Evolutionary conservation across 2,888 invertebrate genomes (phyloP), one percentile per base, ranked within the genome.

Genomic region (Acleris sparsana): DNA sequence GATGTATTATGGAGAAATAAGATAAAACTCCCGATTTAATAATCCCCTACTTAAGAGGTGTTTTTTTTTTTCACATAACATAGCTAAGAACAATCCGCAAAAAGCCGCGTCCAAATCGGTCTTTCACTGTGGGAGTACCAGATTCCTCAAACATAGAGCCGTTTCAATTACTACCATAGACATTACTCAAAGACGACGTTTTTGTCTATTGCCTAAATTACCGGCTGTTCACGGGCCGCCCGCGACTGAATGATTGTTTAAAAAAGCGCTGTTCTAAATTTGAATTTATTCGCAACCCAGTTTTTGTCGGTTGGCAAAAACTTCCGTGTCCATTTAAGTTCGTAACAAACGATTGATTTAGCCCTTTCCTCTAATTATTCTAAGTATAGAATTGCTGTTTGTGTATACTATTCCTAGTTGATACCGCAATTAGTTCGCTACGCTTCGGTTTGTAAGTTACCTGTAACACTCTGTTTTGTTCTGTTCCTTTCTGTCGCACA

Each of bases 211-310:
- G 69, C 70, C 58, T 65, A 70, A 71, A 70, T 71, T 72, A 72
- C 56, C 58, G 64, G 68, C 70, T 62, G 67, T n/a, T 16, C 33
- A 25, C 55, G 44, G 65, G 51, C 51, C 71, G 69, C 72, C 71
- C 66, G 69, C 71, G 61, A 64, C 49, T 69, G 67, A 57, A 60
- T 55, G 62, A 69, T 60, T 62, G 65, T 69, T 65, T 65, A 65
- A 72, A 72, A 73, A 73, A 73, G 63, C 62, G 64, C 66, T 62
- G 71, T 70, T 69, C 72, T 70, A 72, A 68, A 70, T 72, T 68
- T 68, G 65, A 69, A 66, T 61, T 46, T 56, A 72, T 67, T 68
- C 68, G 72, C 70, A 67, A 71, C 69, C 39, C 46, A 61, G 63
- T 71, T 71, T 70, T 69, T 69, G 65, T 64, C 52, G 62, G 20